Conservation (phyloP, 2,888 invertebrate species). For the Lasioglossum leucozonium region DNA sequence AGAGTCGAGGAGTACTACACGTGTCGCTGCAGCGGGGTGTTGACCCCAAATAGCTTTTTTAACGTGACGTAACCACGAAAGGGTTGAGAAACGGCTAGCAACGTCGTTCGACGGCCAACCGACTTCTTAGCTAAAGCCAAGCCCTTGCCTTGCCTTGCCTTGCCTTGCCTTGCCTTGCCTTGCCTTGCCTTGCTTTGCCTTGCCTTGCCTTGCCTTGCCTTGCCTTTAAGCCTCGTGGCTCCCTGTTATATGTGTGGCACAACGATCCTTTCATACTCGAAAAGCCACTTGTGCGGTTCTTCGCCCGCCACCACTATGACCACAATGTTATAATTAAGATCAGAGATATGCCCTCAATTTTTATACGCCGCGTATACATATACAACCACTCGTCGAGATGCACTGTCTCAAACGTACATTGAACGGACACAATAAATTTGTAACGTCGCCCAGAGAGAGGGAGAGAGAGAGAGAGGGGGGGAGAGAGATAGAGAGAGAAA, state of each 20-base stretch:
- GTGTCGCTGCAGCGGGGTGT: constrained; percentile 86
- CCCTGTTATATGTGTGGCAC: constrained; percentile 74
- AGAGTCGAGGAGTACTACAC: constrained; percentile 82
- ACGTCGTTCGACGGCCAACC: constrained; percentile 64
- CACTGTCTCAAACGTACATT: not conserved
- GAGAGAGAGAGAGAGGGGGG: not conserved
- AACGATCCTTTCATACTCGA: constrained; percentile 79
- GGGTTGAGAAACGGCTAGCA: constrained; percentile 80
- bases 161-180: constrained; percentile 5
- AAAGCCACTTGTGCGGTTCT: constrained; percentile 67
- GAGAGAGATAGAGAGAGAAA: not conserved
- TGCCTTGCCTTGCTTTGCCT: constrained; percentile 24
- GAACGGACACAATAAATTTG: not conserved
- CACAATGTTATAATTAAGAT: constrained; percentile 60
- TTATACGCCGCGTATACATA: not conserved
- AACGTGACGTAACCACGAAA: constrained; percentile 82
- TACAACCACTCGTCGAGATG: not conserved
- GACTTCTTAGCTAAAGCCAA: constrained; percentile 66
- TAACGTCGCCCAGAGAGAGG: not conserved
- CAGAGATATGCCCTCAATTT: constrained; percentile 50
- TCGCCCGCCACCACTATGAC: constrained; percentile 40
- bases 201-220: no score
- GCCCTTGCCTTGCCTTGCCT: constrained; percentile 62
- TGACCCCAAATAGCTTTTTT: constrained; percentile 85
- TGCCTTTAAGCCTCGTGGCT: constrained; percentile 58